These are phyloP conservation scores for Mustelus asterias DNA, from an alignment of 2,113 vertebrate genomes.

Conservation along the genomic window DNA sequence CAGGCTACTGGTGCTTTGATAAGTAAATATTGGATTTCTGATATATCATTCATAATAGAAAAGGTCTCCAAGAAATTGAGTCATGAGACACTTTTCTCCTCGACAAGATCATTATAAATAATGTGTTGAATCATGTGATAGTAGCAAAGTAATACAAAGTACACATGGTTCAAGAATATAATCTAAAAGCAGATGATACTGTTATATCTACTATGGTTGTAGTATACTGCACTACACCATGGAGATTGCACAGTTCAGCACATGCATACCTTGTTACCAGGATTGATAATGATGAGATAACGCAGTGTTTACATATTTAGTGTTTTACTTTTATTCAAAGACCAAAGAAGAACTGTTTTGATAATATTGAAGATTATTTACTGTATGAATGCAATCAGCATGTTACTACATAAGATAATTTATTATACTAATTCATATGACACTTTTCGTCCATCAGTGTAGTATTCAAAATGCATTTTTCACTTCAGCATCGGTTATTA, in stretches of 20 bases:
- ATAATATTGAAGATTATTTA: neutral
- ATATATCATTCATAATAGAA: constrained; percentile 9
- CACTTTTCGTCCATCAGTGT: neutral
- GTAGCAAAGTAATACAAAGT: neutral
- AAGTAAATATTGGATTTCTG: constrained; percentile 6
- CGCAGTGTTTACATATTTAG: too few relatives aligned
- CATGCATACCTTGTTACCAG: neutral
- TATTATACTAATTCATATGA: neutral
- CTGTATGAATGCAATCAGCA: neutral
- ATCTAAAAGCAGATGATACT: neutral
- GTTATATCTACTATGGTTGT: neutral
- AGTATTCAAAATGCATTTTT: too few relatives aligned
- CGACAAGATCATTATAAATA: constrained; percentile 10
- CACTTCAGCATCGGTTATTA: neutral
- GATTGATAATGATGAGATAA: neutral
- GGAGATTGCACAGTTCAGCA: neutral
- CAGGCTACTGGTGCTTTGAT: constrained; percentile 3
- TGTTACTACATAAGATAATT: neutral
- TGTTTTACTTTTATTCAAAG: neutral
- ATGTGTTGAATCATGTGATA: neutral
- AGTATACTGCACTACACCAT: neutral
- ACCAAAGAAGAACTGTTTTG: neutral
- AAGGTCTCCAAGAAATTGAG: neutral
- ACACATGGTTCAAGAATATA: neutral
- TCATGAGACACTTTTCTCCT: neutral